Conservation (phyloP, 2,113 vertebrate genomes). For the Copsychus sechellarum region DNA sequence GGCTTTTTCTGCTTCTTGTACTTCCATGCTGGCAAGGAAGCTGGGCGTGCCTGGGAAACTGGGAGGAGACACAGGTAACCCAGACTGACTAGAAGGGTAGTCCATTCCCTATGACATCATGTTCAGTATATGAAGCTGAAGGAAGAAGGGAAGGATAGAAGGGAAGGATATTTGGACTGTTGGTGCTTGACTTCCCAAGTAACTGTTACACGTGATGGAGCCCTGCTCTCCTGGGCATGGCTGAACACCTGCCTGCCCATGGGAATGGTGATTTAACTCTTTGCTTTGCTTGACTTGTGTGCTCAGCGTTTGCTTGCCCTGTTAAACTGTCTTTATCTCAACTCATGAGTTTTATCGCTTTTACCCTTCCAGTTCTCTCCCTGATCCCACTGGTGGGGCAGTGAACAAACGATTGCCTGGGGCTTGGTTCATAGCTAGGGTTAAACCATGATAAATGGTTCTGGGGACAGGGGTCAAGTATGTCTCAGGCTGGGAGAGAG, state of each 20-base stretch:
- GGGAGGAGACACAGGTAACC: background rate
- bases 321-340: background rate
- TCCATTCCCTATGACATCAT: background rate
- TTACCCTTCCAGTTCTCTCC: background rate
- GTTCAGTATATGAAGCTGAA: background rate
- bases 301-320: background rate
- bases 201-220: rapidly evolving
- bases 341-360: background rate
- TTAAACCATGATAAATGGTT: background rate
- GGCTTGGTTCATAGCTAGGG: background rate
- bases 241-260: background rate
- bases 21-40: background rate
- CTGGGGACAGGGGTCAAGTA: background rate
- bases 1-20: background rate
- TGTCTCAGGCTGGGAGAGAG: background rate
- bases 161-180: background rate
- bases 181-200: background rate
- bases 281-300: background rate
- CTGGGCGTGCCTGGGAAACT: background rate
- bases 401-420: rapidly evolving
- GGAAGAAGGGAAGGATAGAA: background rate
- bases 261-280: background rate
- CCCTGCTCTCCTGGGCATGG: background rate
- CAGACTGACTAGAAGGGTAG: background rate
- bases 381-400: background rate